phyloP scores from a whole-genome alignment of 2,888 invertebrate genomes.

The Boloria euphrosyne region DNA sequence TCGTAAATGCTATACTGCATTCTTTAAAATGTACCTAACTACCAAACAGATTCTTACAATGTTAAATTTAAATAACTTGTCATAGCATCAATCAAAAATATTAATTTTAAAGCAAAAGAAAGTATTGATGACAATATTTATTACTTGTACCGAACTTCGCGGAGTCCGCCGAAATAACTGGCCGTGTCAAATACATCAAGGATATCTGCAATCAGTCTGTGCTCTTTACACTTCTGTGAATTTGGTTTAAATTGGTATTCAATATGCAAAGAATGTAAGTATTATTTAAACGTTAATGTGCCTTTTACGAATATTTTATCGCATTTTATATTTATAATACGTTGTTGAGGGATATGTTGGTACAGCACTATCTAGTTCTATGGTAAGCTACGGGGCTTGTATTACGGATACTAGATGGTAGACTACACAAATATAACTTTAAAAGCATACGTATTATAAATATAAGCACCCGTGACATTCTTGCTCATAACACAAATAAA shows the following conservation, averaged over 20 bases:
- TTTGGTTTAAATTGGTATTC: constrained; percentile 29
- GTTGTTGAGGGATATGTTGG: no score
- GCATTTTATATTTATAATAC: no score
- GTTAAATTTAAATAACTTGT: not conserved
- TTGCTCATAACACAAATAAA: no score
- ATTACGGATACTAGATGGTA: no score
- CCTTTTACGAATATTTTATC: not conserved
- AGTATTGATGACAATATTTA: constrained; percentile 26
- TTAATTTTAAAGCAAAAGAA: constrained; percentile 19
- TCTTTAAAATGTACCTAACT: no score
- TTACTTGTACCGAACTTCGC: constrained; percentile 22
- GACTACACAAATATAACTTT: no score
- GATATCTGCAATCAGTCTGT: constrained; percentile 21
- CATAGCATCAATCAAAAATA: not conserved
- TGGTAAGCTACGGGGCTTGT: no score
- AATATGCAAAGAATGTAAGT: constrained; percentile 21
- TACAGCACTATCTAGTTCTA: no score
- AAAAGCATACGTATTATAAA: no score
- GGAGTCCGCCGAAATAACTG: constrained; percentile 27
- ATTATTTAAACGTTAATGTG: constrained; percentile 19
- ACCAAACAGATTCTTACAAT: no score
- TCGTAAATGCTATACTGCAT: no score
- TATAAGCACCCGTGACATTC: no score
- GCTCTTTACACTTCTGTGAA: constrained; percentile 35
- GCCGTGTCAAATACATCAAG: constrained; percentile 29